Evolutionary conservation across 1,140 invertebrate genomes (phyloP).

Genomic region (Thalassaphorura encarpata): DNA sequence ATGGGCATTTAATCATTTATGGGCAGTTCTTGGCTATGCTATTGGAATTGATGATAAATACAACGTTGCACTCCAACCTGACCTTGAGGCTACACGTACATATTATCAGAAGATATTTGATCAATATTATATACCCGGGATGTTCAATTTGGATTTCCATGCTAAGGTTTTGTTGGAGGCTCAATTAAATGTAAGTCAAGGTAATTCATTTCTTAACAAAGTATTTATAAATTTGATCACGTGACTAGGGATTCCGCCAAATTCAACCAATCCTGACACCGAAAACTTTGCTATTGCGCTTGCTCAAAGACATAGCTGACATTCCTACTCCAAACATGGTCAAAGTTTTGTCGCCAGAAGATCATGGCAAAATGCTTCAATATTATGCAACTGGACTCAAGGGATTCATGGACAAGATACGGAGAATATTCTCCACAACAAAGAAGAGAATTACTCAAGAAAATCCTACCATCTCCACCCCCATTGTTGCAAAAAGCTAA

Average conservation of each 20-base stretch:
- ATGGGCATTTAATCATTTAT: slow-evolving; percentile 40
- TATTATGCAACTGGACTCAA: not conserved
- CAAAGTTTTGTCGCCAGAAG: not conserved
- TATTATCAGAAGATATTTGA: not conserved
- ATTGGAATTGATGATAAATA: slow-evolving; percentile 40
- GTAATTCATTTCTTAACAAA: too few species aligned
- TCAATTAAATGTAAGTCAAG: too few species aligned
- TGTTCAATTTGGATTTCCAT: not conserved
- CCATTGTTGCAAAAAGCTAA: too few species aligned
- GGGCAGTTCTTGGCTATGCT: slow-evolving; percentile 40
- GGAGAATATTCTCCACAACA: too few species aligned
- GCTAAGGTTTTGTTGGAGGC: not conserved
- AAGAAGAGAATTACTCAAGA: too few species aligned
- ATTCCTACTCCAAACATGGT: not conserved
- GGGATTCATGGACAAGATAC: not conserved
- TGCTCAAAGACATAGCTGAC: not conserved
- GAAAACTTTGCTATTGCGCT: not conserved
- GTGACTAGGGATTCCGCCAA: too few species aligned
- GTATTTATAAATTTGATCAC: too few species aligned
- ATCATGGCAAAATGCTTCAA: not conserved
- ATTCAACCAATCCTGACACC: not conserved
- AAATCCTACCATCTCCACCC: too few species aligned
- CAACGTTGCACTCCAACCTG: slow-evolving; percentile 34
- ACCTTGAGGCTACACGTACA: not conserved
- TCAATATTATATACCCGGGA: not conserved